These are phyloP conservation scores for Clitarchus hookeri DNA, from an alignment of 2,888 invertebrate genomes.

Conservation along the genomic window DNA sequence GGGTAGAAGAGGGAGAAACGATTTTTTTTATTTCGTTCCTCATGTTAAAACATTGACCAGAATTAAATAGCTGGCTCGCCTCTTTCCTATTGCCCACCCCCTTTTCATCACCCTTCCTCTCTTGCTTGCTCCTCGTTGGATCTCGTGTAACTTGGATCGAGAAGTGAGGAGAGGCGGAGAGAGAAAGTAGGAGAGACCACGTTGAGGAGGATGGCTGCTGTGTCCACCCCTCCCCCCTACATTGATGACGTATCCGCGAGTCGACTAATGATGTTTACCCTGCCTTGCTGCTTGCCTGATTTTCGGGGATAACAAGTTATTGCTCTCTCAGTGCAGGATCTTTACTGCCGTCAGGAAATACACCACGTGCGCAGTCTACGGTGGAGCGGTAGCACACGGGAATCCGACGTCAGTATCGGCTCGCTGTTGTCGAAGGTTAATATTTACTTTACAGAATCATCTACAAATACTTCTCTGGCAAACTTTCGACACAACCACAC, in stretches of 20 bases:
- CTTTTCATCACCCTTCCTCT: neutral
- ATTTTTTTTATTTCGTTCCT: conserved; percentile 42
- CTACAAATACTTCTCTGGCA: too few relatives aligned
- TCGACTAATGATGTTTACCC: conserved; percentile 14
- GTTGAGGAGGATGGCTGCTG: neutral
- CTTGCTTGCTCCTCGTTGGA: neutral
- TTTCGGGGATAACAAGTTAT: conserved; percentile 9
- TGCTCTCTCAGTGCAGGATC: neutral
- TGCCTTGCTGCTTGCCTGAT: conserved; percentile 3
- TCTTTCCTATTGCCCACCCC: conserved; percentile 24
- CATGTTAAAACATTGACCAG: conserved; percentile 50
- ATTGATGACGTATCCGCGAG: neutral
- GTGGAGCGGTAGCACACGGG: neutral
- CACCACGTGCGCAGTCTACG: neutral
- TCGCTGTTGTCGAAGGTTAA: too few relatives aligned
- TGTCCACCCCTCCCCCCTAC: neutral
- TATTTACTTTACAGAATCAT: too few relatives aligned
- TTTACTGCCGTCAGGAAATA: neutral
- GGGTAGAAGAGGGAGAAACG: conserved; percentile 31
- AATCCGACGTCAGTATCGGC: neutral
- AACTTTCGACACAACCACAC: too few relatives aligned
- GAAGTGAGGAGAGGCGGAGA: conserved; percentile 7
- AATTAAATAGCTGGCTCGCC: conserved; percentile 42
- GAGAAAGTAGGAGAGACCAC: neutral
- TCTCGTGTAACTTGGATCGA: neutral